Base-by-base conservation (phyloP, 2,797 vertebrate species). In the Spinus olivaceus region DNA sequence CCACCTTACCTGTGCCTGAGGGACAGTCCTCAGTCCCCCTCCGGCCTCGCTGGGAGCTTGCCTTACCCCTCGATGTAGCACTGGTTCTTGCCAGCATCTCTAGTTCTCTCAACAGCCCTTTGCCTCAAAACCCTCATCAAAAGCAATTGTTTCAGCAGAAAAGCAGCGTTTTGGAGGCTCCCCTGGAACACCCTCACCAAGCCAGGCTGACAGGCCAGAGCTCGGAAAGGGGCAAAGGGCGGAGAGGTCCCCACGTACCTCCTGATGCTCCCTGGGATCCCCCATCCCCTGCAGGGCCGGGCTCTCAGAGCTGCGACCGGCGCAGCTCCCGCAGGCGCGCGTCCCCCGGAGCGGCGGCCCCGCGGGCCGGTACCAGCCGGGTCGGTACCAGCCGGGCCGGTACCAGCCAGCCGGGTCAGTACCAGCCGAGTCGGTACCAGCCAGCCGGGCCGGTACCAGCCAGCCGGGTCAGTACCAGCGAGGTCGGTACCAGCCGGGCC, bases 1-100 rank as follows among this genome's bases (percentile, higher is more conserved):
- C 27, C 61, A 1, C 42, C 9, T 30, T 1, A 7, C 37, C 63
- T n/a, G 50, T 6, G 30, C 30, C 46, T 14, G 50, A 8, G 46
- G 24, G 50, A 16, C 11, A 27, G 49, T 0, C 25, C 39, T 25
- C 6, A 19, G 13, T 14, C 19, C 72, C 15, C 0, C 41, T 37
- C 12, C 80, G 42, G 12, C 22, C 46, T 17, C 4, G 25, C 61
- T 35, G 44, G 56, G 32, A 22, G 5, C 14, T 14, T 30, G 32
- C 23, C 33, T 24, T 8, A 9, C 11, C 76, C 37, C 22, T 47
- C 4, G 0, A 4, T 1, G 8, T 8, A 32, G 5, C 28, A 2
- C 50, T 6, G 21, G 8, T 7, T 22, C 24, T 30, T 12, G 18
- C 28, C 73, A 37, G 81, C 47, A 10, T 1, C 65, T 21, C 46